Conservation (phyloP, 2,888 invertebrate genomes). For the Dascillus cervinus region DNA sequence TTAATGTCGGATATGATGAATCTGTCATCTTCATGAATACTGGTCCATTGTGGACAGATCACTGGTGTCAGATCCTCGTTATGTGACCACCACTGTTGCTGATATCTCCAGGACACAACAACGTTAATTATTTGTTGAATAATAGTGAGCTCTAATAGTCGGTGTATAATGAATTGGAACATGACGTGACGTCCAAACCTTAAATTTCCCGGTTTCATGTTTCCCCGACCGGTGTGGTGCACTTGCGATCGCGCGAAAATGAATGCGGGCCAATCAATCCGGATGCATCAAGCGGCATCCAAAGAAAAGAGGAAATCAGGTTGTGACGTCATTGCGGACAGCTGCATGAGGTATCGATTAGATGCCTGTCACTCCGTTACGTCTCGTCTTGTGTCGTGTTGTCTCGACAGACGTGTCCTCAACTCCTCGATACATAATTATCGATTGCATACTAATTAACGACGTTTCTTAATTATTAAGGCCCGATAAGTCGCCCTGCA, state of each 20-base stretch:
- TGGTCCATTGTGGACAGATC: slow-evolving; percentile 28
- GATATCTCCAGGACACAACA: slow-evolving; percentile 18
- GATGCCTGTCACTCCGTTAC: slow-evolving; percentile 35
- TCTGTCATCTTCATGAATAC: slow-evolving; percentile 31
- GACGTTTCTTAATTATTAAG: no score
- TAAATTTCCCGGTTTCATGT: no score
- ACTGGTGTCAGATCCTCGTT: slow-evolving; percentile 29
- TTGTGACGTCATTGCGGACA: slow-evolving; percentile 43
- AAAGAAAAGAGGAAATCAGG: slow-evolving; percentile 27
- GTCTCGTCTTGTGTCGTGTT: slow-evolving; percentile 34
- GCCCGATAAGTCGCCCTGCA: no score
- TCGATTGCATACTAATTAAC: no score
- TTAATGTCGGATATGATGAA: slow-evolving; percentile 36
- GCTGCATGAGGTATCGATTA: slow-evolving; percentile 42
- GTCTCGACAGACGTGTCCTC: slow-evolving; percentile 26
- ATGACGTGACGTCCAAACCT: no score
- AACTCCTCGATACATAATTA: slow-evolving; percentile 12
- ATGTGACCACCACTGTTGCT: slow-evolving; percentile 19
- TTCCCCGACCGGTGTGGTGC: no score
- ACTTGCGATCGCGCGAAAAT: no score
- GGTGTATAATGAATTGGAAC: no score
- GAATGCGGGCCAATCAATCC: slow-evolving; percentile 15
- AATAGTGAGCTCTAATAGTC: no score
- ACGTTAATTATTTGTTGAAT: slow-evolving; percentile 18
- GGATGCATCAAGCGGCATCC: slow-evolving; percentile 17